Conservation (phyloP, 2,888 invertebrate genomes). For the Drosophila dives region DNA sequence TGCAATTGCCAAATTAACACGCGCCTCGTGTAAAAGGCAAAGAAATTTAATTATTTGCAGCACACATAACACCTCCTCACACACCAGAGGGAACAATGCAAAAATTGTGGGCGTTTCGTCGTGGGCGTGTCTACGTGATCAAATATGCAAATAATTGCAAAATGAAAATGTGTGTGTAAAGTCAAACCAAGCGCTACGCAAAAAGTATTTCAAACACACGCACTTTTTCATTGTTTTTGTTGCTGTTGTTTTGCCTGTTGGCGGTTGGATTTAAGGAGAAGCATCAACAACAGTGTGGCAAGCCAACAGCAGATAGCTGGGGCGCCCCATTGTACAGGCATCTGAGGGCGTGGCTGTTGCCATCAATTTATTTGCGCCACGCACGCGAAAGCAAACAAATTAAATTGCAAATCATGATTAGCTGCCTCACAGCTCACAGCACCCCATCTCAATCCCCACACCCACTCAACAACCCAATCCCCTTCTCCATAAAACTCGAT, state of each 20-base stretch:
- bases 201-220: slow-evolving; percentile 34
- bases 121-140: slow-evolving; percentile 63
- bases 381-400: slow-evolving; percentile 78
- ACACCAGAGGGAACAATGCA: slow-evolving; percentile 1
- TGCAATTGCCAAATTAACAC: slow-evolving; percentile 37
- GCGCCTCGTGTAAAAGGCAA: slow-evolving; percentile 22
- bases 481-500: slow-evolving; percentile 1
- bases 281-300: slow-evolving; percentile 27
- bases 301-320: slow-evolving; percentile 23
- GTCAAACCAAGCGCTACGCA: slow-evolving; percentile 47
- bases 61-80: slow-evolving; percentile 15
- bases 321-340: slow-evolving; percentile 5
- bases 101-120: slow-evolving; percentile 26
- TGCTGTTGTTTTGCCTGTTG: slow-evolving; percentile 8
- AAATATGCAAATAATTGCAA: slow-evolving; percentile 75
- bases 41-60: slow-evolving; percentile 58
- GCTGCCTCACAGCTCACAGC: slow-evolving; percentile 58
- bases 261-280: slow-evolving; percentile 39
- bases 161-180: slow-evolving; percentile 58
- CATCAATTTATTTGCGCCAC: slow-evolving; percentile 77
- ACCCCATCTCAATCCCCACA: not conserved
- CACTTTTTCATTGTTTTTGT: slow-evolving; percentile 16
- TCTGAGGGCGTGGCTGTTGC: slow-evolving; percentile 49
- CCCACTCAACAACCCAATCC: not conserved
- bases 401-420: slow-evolving; percentile 81